These are phyloP conservation scores for Lepidocolaptes lacrymiger DNA, from an alignment of 2,797 vertebrate species.

Conservation along the genomic window DNA sequence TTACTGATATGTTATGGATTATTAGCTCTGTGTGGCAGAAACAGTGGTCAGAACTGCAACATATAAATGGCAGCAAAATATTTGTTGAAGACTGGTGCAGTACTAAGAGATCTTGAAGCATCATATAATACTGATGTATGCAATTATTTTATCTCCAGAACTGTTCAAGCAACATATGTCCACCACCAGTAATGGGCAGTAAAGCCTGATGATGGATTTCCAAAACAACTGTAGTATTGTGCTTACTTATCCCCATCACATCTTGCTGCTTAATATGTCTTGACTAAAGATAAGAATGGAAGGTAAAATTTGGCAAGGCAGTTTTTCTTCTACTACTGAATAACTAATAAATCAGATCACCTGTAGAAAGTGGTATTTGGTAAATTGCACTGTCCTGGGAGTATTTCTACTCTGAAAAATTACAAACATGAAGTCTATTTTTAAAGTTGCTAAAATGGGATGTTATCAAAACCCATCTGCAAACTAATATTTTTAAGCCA, in stretches of 20 bases:
- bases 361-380: constrained; percentile 46
- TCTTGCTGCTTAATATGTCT: neutral
- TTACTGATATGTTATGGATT: constrained; percentile 75
- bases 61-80: neutral
- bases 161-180: constrained; percentile 16
- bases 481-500: constrained; percentile 42
- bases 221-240: neutral
- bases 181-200: constrained; percentile 29
- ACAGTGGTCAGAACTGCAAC: constrained; percentile 18
- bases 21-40: constrained; percentile 23
- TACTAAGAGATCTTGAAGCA: neutral
- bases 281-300: constrained; percentile 18
- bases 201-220: constrained; percentile 23
- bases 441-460: neutral
- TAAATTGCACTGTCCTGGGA: constrained; percentile 57
- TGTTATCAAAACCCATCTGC: constrained; percentile 26
- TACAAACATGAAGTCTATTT: neutral
- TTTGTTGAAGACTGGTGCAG: neutral
- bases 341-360: constrained; percentile 13
- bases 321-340: neutral
- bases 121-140: neutral
- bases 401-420: constrained; percentile 40
- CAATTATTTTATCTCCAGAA: constrained; percentile 43
- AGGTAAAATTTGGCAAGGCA: constrained; percentile 8
- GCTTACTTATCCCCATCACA: constrained; percentile 18